Evolutionary conservation across 1,140 invertebrate genomes (phyloP).

Genomic region (Macrotrachela quadricornifera): DNA sequence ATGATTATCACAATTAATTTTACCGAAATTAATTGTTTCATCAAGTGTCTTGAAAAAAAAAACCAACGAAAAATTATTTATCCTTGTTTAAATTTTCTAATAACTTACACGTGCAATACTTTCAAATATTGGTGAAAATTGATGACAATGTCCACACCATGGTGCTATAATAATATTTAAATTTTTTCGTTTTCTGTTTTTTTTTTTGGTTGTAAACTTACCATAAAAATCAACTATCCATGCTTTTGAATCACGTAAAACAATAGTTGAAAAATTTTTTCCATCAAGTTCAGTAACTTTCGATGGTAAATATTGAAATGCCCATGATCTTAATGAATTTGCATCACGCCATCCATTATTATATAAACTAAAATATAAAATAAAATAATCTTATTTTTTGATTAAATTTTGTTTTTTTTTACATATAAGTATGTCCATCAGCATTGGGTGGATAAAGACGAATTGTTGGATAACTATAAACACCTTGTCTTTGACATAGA

Average conservation of each 20-base stretch:
- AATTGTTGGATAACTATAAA: constrained; percentile 48
- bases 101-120: constrained; percentile 39
- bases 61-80: constrained; percentile 5
- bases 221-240: constrained; percentile 51
- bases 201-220: no score
- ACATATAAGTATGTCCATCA: constrained; percentile 27
- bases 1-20: constrained; percentile 37
- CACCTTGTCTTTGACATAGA: constrained; percentile 38
- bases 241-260: constrained; percentile 25
- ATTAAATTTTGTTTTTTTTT: constrained; percentile 18
- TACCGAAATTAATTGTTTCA: constrained; percentile 33
- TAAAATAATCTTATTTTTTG: constrained; percentile 8
- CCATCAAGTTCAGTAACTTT: constrained; percentile 16
- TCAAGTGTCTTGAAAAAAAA: constrained; percentile 31
- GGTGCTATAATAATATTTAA: constrained; percentile 25
- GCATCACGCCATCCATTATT: constrained; percentile 42
- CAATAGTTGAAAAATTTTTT: constrained; percentile 15
- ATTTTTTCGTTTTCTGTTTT: no score
- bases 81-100: neutral
- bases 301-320: constrained; percentile 38
- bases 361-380: constrained; percentile 28
- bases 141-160: constrained; percentile 50
- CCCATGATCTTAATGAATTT: constrained; percentile 38
- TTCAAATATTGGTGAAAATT: constrained; percentile 46
- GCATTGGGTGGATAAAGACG: constrained; percentile 41